Evolutionary conservation across 2,888 invertebrate species (phyloP), one percentile per base, ranked within the genome.

Genomic region (Netelia inedita): DNA sequence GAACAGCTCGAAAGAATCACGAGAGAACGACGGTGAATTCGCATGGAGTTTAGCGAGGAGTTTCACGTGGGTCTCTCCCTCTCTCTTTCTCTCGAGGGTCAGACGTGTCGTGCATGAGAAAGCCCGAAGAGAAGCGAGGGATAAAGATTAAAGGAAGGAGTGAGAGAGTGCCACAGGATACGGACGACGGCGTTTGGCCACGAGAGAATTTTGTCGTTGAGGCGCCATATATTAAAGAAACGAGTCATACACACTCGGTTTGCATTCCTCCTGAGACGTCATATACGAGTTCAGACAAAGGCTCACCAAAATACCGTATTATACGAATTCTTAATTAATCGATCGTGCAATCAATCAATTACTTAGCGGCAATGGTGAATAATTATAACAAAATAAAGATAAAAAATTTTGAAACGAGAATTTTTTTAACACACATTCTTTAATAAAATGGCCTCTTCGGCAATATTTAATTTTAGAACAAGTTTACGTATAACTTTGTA

Each of bases 61-160:
- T 89, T 90, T 90, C 87, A 89, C 88, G 79, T 81, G 79, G 85
- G 69, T 57, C 57, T 57, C 57, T 19, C 57, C 2, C 43, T 43
- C 43, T 81, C 72, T 87, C 86, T 83, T 72, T 81, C 68, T 87
- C 86, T 83, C 86, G 86, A 84, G 85, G 89, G 88, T 89, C 89
- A 90, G 83, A 89, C 90, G 90, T 91, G 89, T 86, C 59, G 66
- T 28, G 90, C 88, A 89, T 91, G 73, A 66, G 66, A 79, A 69
- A 82, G 43, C 28, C 76, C 79, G 63, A 72, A 57, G 43, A 11
- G 23, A 66, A 72, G 66, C 69, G 68, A 55, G 21, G 57, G 5
- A 21, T 50, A 50, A 28, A 28, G 28, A 28, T 28, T 50, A 50
- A n/a, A 21, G 10, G 57, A 57, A 19, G 10, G 57, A 57, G 57